These are phyloP conservation scores for Tethya wilhelma DNA, from an alignment of 37 sponge, comb jelly and placozoan species.

Conservation along the genomic window DNA sequence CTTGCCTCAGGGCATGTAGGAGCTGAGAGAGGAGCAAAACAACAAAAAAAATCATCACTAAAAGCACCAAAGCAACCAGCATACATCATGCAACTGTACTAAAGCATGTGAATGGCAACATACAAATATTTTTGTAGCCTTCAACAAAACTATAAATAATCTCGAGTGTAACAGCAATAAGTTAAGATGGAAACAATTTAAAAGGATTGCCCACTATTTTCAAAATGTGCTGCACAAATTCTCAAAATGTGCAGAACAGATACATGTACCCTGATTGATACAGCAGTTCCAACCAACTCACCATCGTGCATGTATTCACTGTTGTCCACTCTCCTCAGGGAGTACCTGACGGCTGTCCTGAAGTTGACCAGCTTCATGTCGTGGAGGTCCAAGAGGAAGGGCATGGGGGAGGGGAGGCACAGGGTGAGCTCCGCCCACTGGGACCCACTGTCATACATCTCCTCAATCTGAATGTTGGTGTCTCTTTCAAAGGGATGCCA, in stretches of 20 bases:
- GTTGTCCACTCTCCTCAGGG: conserved; percentile 44
- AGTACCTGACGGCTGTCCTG: conserved; percentile 49
- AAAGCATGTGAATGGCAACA: too few relatives aligned
- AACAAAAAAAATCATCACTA: not conserved
- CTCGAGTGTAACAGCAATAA: too few relatives aligned
- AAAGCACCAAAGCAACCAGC: too few relatives aligned
- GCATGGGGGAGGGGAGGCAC: conserved; percentile 76
- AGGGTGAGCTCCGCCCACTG: conserved; percentile 84
- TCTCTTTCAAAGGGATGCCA: conserved; percentile 81
- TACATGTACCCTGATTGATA: too few relatives aligned
- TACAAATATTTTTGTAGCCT: too few relatives aligned
- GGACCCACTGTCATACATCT: conserved; percentile 79
- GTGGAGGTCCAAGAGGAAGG: conserved; percentile 79
- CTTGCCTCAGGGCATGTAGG: conserved; percentile 24
- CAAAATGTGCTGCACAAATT: too few relatives aligned
- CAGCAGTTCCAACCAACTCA: not conserved
- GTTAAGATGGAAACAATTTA: too few relatives aligned
- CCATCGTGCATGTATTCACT: conserved; percentile 26
- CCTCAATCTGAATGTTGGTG: conserved; percentile 80
- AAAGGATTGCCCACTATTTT: too few relatives aligned
- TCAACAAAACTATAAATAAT: too few relatives aligned
- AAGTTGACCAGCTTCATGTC: conserved; percentile 81
- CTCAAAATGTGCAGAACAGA: not conserved
- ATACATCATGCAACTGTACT: too few relatives aligned
- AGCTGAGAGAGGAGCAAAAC: not conserved